Base-by-base conservation (phyloP, 1,140 invertebrate genomes). In the Archivesica marissinica region DNA sequence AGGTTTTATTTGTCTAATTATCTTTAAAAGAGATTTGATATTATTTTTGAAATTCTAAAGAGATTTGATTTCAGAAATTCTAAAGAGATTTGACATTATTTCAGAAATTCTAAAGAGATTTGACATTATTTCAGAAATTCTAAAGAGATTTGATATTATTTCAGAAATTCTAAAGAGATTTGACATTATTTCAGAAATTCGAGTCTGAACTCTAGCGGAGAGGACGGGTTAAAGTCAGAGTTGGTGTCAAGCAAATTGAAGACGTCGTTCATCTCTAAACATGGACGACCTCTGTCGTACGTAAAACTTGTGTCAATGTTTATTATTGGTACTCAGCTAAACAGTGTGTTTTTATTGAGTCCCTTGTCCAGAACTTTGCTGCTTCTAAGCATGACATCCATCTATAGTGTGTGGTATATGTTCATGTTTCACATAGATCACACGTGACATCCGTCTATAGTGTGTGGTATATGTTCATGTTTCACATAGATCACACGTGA, bases 151-250 rank as follows among this genome's bases (percentile, higher is more conserved):
- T 64, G 61, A 86, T 75, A 25, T 79, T 64, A 13, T 64, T 28
- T 64, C 11, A 39, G 25, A 33, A 44, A 4, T 17, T 44, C 41
- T 68, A 38, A 41, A 33, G n/a, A 23, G 54, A 66, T 75, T 54
- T 64, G 70, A 68, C 25, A 82, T 54, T 28, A 39, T 59, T 68
- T 79, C 74, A 47, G 44, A 23, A 68, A 47, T 87, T 68, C 35
- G 6, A 39, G 64, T 41, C n/a, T 41, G n/a, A 70, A 81, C 72
- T 47, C 75, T 38, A 75, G 52, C 44, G 70, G n/a, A 9, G 61
- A 50, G 41, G 28, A 39, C 17, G 59, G 1, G 2, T 30, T 44
- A 41, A 50, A 72, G n/a, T 17, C 30, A 30, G 44, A 72, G n/a
- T n/a, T 59, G 13, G 9, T 17, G 11, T 30, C 6, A 15, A 76